phyloP scores from a whole-genome alignment of 2,888 invertebrate species.

The Lasioglossum lativentre region DNA sequence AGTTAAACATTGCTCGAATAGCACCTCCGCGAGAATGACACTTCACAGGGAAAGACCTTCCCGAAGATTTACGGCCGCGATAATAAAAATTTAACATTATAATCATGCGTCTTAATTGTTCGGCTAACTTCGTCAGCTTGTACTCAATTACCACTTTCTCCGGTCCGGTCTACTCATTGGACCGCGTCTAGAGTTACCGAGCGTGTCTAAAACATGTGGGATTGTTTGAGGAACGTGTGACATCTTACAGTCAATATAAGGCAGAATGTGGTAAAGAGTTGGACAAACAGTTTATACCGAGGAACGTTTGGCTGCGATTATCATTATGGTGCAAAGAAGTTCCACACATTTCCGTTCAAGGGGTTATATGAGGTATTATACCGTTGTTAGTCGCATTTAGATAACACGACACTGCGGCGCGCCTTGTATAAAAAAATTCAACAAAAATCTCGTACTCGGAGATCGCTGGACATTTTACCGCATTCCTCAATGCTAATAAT shows the following conservation, averaged over 20 bases:
- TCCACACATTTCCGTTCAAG: conserved; percentile 72
- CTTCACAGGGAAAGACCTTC: conserved; percentile 25
- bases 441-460: not conserved
- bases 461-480: not conserved
- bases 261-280: conserved; percentile 75
- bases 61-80: conserved; percentile 67
- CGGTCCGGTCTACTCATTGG: conserved; percentile 53
- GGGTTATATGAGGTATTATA: conserved; percentile 68
- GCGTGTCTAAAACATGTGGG: conserved; percentile 72
- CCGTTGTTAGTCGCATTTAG: conserved; percentile 65
- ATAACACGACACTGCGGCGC: conserved; percentile 40
- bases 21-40: conserved; percentile 34
- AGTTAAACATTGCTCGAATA: conserved; percentile 32
- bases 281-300: conserved; percentile 78
- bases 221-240: conserved; percentile 78
- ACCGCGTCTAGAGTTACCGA: conserved; percentile 66
- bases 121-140: conserved; percentile 68
- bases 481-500: not conserved
- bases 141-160: conserved; percentile 75
- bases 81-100: conserved; percentile 77
- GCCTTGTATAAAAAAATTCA: conserved; percentile 8
- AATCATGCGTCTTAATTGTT: conserved; percentile 71
- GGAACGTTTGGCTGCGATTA: conserved; percentile 78
- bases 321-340: conserved; percentile 74
- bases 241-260: conserved; percentile 75